These are phyloP conservation scores for Rhea pennata DNA, from an alignment of 2,113 vertebrate species.

Conservation along the genomic window DNA sequence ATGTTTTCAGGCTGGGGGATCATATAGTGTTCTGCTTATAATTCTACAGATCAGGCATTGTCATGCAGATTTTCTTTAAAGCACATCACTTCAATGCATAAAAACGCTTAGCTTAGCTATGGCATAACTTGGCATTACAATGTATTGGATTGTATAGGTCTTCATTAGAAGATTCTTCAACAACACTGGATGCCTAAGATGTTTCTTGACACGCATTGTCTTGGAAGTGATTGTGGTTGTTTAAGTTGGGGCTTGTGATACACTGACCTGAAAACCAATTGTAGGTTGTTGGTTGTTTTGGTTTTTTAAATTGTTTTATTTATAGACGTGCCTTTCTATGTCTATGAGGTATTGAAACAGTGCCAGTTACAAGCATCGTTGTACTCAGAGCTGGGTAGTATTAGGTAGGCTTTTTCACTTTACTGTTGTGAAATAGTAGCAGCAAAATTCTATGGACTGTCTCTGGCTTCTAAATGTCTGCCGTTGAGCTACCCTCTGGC, in stretches of 20 bases:
- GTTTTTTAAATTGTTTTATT: background rate
- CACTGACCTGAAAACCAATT: background rate
- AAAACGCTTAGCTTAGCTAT: background rate
- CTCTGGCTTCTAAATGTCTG: background rate
- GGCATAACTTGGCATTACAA: background rate
- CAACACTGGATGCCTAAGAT: background rate
- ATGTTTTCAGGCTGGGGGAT: background rate
- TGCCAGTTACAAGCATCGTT: background rate
- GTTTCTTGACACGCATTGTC: background rate
- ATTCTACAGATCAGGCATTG: background rate
- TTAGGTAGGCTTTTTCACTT: background rate
- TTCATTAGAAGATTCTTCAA: background rate
- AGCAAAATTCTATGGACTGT: background rate
- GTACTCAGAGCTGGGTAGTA: background rate
- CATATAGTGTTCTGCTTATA: background rate
- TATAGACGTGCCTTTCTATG: background rate
- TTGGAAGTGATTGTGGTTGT: background rate
- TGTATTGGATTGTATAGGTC: background rate
- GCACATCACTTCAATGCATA: background rate
- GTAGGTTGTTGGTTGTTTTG: too few relatives aligned
- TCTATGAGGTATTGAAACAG: background rate
- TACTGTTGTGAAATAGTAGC: background rate
- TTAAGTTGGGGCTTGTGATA: background rate
- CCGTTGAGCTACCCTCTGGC: background rate
- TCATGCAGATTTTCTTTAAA: conserved; percentile 26